A percentile compares a stretch with the other conserved stretches of the same genome.
These are phyloP conservation scores for Venusia cambrica DNA, from an alignment of 2,888 invertebrate species.

Conservation along the genomic window DNA sequence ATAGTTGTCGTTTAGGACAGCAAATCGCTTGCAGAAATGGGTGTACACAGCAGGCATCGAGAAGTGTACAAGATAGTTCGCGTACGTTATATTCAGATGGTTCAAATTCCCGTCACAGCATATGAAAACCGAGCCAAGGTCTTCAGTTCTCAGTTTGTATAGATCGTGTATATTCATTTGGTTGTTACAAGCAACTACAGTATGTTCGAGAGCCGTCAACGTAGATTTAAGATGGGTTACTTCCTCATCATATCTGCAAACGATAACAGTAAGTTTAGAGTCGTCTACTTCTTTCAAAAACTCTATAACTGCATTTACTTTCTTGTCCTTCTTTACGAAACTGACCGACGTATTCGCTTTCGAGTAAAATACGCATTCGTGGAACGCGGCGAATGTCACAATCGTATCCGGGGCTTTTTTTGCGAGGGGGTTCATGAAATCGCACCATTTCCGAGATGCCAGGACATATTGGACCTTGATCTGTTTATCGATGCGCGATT, in stretches of 20 bases:
- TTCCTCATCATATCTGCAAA: conserved; percentile 82
- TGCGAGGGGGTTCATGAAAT: conserved; percentile 77
- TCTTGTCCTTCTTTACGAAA: conserved; percentile 60
- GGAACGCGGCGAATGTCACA: conserved; percentile 85
- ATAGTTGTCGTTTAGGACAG: conserved; percentile 83
- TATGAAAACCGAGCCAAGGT: conserved; percentile 71
- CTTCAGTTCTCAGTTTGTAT: conserved; percentile 36
- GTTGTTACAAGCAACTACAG: conserved; percentile 53
- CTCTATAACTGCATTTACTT: conserved; percentile 64
- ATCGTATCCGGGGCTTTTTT: conserved; percentile 80
- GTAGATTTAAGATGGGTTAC: conserved; percentile 59
- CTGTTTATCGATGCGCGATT: conserved; percentile 59
- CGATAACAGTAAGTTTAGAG: conserved; percentile 80
- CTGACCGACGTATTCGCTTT: conserved; percentile 62
- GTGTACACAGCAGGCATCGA: conserved; percentile 54
- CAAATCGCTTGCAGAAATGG: conserved; percentile 84
- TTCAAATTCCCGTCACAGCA: conserved; percentile 85
- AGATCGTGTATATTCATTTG: conserved; percentile 62
- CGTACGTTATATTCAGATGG: conserved; percentile 83
- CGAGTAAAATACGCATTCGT: conserved; percentile 88
- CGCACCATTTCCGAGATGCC: conserved; percentile 84
- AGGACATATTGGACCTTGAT: conserved; percentile 80
- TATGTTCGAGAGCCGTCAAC: conserved; percentile 40
- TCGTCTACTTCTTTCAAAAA: conserved; percentile 68
- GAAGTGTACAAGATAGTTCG: conserved; percentile 85